These are phyloP conservation scores for Galeopterus variegatus DNA, from an alignment of 2,113 vertebrate species.

Conservation along the genomic window DNA sequence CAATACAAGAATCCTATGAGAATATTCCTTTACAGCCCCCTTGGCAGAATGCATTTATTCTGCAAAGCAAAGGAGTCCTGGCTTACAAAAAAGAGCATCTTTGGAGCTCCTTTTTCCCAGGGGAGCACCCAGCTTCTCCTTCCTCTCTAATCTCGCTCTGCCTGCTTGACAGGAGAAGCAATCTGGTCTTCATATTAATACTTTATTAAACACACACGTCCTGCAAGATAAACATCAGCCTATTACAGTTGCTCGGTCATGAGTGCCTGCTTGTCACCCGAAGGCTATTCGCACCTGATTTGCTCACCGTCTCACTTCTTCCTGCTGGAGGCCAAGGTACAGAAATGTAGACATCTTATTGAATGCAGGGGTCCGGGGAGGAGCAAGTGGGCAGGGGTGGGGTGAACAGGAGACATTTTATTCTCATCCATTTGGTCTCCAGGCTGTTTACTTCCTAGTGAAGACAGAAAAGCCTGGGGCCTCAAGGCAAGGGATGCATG, in stretches of 20 bases:
- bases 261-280: constrained; percentile 53
- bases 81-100: background rate
- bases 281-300: background rate
- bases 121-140: background rate
- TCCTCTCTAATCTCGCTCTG: constrained; percentile 36
- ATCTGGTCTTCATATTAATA: constrained; percentile 75
- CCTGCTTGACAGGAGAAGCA: constrained; percentile 63
- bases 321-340: background rate
- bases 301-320: background rate
- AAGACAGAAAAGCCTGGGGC: background rate
- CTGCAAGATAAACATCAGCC: constrained; percentile 77
- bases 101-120: background rate
- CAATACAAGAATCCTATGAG: background rate
- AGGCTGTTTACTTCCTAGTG: background rate
- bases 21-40: background rate
- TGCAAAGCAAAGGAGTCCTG: background rate
- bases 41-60: background rate
- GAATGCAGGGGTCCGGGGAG: background rate
- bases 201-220: constrained; percentile 74
- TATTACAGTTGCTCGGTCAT: background rate
- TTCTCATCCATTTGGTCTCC: background rate
- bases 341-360: background rate
- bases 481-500: background rate
- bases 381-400: background rate
- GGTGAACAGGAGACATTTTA: background rate